phyloP scores from a whole-genome alignment of 2,113 vertebrate genomes.

The Ictalurus punctatus region DNA sequence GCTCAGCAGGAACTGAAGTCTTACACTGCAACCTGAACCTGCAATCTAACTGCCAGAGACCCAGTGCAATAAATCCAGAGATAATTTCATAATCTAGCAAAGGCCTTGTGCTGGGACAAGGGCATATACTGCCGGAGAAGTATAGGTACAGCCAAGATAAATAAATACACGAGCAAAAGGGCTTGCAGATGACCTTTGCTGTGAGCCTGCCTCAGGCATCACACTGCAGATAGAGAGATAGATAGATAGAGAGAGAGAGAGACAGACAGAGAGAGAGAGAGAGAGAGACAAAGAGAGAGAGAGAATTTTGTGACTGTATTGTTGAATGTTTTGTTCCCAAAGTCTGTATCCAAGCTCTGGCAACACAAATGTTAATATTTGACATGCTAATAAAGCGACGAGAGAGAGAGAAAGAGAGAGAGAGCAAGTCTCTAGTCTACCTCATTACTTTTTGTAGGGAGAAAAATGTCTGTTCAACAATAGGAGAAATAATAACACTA shows the following conservation, averaged over 20 bases:
- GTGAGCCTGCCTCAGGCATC: conserved; percentile 51
- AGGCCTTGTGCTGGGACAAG: neutral
- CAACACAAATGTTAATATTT: too few relatives aligned
- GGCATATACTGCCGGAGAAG: conserved; percentile 2
- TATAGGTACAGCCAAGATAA: conserved; percentile 38
- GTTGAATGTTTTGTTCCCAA: too few relatives aligned
- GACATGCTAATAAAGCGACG: too few relatives aligned
- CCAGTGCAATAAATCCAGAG: neutral
- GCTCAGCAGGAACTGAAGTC: neutral
- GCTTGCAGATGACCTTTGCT: conserved; percentile 59
- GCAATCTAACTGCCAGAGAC: neutral
- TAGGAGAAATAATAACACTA: neutral
- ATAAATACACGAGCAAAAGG: conserved; percentile 52
- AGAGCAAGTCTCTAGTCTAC: neutral
- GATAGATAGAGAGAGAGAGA: conserved; percentile 43
- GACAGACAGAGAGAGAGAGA: neutral
- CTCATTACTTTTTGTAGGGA: neutral
- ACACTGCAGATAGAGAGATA: conserved; percentile 47
- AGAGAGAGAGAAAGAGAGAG: neutral
- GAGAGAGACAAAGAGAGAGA: neutral
- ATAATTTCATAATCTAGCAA: conserved; percentile 32
- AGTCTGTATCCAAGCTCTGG: too few relatives aligned
- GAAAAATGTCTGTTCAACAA: neutral
- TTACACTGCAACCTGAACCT: neutral
- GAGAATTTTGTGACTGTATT: neutral